phyloP scores from a whole-genome alignment of 92 coral and sea anemone genomes.

The Actinernus sp. region DNA sequence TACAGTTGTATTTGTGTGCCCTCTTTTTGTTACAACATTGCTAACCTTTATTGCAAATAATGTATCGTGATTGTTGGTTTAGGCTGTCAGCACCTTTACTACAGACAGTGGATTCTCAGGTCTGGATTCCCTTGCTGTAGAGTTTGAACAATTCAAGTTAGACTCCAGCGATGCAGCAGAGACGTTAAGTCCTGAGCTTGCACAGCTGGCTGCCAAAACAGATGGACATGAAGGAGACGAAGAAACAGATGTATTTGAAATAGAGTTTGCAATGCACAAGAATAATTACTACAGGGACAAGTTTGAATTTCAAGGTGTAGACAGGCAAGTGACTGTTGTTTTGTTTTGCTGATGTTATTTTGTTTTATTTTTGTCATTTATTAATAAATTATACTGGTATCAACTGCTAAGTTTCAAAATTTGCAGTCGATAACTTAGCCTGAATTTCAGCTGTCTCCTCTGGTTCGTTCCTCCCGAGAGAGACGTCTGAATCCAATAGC shows the following conservation, averaged over 20 bases:
- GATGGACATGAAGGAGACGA: constrained; percentile 64
- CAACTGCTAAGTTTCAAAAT: too few species aligned
- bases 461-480: too few species aligned
- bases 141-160: constrained; percentile 39
- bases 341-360: background rate
- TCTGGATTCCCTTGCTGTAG: constrained; percentile 53
- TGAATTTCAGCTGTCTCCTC: too few species aligned
- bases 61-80: too few species aligned
- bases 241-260: constrained; percentile 88
- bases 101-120: constrained; percentile 64
- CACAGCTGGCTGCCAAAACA: constrained; percentile 58
- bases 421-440: too few species aligned
- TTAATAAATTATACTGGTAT: too few species aligned
- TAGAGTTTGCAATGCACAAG: constrained; percentile 89
- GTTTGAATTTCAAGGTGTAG: constrained; percentile 72
- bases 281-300: constrained; percentile 86
- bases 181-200: constrained; percentile 59
- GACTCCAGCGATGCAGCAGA: constrained; percentile 17
- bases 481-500: too few species aligned
- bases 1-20: too few species aligned
- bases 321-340: constrained; percentile 37
- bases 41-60: too few species aligned
- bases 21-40: too few species aligned
- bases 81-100: too few species aligned
- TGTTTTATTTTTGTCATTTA: background rate